Percentiles rank a stretch among this genome's conserved stretches.
Evolutionary conservation across 2,113 vertebrate genomes (phyloP).

Genomic region (Ciconia boyciana): DNA sequence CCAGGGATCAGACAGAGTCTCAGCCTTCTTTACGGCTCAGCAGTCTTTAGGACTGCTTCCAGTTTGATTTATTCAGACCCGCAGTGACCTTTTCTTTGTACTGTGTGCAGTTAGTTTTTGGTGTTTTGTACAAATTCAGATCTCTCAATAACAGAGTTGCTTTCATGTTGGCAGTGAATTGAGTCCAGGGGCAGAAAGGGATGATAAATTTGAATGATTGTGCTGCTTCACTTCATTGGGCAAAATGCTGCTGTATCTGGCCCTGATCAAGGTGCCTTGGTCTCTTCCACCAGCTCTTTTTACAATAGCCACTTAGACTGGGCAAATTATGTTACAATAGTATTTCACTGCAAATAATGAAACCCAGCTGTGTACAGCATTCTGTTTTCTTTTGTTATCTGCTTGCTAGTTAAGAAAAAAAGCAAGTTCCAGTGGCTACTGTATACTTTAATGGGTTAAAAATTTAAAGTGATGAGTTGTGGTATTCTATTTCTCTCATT

Average conservation of each 20-base stretch:
- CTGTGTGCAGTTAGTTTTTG: not conserved
- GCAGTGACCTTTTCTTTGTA: not conserved
- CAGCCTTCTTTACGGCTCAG: not conserved
- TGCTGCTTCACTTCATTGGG: not conserved
- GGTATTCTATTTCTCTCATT: not conserved
- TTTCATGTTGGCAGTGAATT: not conserved
- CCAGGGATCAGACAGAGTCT: not conserved
- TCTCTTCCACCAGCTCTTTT: not conserved
- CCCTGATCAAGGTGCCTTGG: not conserved
- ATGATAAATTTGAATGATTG: not conserved
- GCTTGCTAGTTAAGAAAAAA: not conserved
- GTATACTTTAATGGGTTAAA: not conserved
- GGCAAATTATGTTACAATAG: not conserved
- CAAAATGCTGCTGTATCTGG: not conserved
- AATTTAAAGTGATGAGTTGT: not conserved
- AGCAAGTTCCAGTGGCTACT: not conserved
- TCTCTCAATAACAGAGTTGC: not conserved
- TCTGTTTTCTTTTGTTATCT: not conserved
- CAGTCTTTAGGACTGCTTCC: not conserved
- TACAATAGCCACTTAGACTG: not conserved
- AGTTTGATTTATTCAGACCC: not conserved
- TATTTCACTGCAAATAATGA: not conserved
- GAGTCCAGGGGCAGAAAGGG: not conserved
- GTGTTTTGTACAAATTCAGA: not conserved
- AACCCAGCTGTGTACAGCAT: not conserved